Conservation (phyloP, 2,797 vertebrate genomes). For the Lophotriccus pileatus region DNA sequence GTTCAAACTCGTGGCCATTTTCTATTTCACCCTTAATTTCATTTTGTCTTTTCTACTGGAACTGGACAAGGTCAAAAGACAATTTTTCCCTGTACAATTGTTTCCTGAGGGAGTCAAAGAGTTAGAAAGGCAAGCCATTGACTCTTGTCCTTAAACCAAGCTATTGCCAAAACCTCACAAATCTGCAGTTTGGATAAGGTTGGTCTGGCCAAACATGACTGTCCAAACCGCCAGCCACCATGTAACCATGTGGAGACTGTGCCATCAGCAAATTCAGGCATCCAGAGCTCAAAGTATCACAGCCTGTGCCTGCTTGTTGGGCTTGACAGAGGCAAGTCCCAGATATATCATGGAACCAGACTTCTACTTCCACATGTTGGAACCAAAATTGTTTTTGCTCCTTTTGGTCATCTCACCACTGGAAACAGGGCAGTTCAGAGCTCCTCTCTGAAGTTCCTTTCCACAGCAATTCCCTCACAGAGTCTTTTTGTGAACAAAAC, state of each 20-base stretch:
- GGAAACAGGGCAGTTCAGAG: not conserved
- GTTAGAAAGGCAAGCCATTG: not conserved
- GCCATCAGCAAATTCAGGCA: not conserved
- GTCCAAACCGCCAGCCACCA: not conserved
- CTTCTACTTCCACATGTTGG: not conserved
- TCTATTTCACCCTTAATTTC: not conserved
- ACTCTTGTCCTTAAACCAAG: not conserved
- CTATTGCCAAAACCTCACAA: accelerated
- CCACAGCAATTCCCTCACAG: not conserved
- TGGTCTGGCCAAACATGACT: not conserved
- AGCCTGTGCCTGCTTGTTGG: not conserved
- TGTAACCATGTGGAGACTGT: not conserved
- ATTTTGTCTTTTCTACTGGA: not conserved
- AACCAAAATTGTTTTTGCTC: not conserved
- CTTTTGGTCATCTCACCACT: not conserved
- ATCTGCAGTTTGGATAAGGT: not conserved
- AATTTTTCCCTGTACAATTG: not conserved
- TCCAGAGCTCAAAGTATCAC: not conserved
- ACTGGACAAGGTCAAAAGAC: not conserved
- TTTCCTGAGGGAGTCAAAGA: not conserved
- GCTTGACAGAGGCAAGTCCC: not conserved
- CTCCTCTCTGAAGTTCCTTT: not conserved
- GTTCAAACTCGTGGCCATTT: not conserved
- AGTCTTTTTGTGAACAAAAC: not conserved
- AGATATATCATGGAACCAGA: not conserved